Conservation (phyloP, 2,113 vertebrate species). For the Fulmarus glacialis region DNA sequence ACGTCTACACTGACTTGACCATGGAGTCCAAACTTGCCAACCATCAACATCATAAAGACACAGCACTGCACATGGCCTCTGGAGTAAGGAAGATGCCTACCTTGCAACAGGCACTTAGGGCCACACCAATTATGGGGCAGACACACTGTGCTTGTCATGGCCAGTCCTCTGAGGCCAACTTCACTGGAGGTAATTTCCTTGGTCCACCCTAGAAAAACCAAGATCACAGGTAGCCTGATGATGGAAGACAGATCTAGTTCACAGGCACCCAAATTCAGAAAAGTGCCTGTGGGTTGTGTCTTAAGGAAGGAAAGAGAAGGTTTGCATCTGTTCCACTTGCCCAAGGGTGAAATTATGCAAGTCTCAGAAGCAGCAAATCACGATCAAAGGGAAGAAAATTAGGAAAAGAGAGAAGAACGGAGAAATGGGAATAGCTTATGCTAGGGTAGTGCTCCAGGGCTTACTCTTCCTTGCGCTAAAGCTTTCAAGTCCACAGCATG, state of each 20-base stretch:
- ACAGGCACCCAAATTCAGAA: neutral
- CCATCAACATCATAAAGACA: neutral
- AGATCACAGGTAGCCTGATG: neutral
- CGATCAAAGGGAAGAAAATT: conserved; percentile 30
- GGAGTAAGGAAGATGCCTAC: neutral
- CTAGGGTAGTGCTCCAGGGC: neutral
- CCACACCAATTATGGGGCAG: neutral
- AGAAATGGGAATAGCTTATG: neutral
- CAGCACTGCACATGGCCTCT: neutral
- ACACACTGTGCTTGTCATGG: neutral
- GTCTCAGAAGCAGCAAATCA: neutral
- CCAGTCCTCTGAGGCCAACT: neutral
- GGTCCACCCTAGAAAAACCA: neutral
- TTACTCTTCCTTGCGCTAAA: neutral
- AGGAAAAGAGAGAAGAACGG: neutral
- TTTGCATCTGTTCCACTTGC: neutral
- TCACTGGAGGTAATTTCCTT: neutral
- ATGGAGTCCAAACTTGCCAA: neutral
- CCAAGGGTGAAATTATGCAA: neutral
- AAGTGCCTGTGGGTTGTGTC: neutral
- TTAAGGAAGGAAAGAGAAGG: neutral
- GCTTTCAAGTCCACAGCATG: neutral
- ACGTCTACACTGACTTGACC: accelerated
- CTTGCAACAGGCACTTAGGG: neutral
- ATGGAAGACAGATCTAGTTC: neutral